Conservation (phyloP, 2,797 vertebrate genomes). For the Schizopygopsis pylzovi region DNA sequence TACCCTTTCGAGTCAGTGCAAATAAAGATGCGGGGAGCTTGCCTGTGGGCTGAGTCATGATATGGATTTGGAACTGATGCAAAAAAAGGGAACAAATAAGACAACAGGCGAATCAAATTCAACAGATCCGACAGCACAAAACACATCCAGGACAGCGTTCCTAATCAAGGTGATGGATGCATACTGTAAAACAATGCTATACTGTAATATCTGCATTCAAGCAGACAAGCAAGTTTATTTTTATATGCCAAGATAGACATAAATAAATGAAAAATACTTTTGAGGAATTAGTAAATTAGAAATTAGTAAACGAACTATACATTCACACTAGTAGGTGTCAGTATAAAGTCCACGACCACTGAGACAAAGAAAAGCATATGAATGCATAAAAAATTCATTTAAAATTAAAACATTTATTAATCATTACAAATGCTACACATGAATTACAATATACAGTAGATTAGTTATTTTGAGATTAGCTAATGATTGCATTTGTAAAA, state of each 20-base stretch:
- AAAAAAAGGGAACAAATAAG: constrained; percentile 46
- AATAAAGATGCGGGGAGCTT: constrained; percentile 65
- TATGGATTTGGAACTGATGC: constrained; percentile 55
- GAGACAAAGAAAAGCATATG: too few relatives aligned
- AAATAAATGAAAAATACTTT: not conserved
- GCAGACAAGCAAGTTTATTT: not conserved
- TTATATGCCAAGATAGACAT: not conserved
- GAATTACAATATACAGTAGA: too few relatives aligned
- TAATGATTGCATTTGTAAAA: too few relatives aligned
- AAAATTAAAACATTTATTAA: too few relatives aligned
- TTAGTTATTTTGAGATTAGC: too few relatives aligned
- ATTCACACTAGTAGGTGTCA: not conserved
- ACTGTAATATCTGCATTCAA: not conserved
- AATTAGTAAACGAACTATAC: not conserved
- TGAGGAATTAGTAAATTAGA: not conserved
- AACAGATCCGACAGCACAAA: not conserved
- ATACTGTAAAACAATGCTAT: not conserved
- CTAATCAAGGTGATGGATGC: constrained; percentile 3
- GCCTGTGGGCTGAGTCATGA: constrained; percentile 60
- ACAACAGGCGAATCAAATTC: constrained; percentile 17
- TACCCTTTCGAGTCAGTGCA: constrained; percentile 67
- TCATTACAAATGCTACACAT: too few relatives aligned
- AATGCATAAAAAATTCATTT: too few relatives aligned
- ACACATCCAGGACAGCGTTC: not conserved
- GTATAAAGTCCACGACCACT: not conserved